These are phyloP conservation scores for Moxostoma hubbsi DNA, from an alignment of 2,797 vertebrate species.

Conservation along the genomic window DNA sequence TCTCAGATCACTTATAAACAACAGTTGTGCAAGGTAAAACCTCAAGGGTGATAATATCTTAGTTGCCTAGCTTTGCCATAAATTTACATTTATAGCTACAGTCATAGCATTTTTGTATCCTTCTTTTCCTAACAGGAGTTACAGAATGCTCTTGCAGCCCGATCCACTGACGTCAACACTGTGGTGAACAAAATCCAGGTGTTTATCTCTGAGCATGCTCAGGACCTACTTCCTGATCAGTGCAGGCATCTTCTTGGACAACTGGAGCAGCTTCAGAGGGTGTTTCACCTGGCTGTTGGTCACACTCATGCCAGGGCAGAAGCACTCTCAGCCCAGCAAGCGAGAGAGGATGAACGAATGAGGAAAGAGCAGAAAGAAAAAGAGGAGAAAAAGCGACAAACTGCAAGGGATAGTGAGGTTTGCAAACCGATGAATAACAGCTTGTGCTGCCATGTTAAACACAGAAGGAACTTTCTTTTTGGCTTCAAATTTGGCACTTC, in stretches of 20 bases:
- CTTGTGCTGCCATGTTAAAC: slow-evolving; percentile 7
- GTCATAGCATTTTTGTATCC: not conserved
- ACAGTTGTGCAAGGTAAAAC: slow-evolving; percentile 78
- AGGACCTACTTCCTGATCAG: slow-evolving; percentile 87
- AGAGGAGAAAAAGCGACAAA: slow-evolving; percentile 64
- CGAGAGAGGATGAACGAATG: slow-evolving; percentile 67
- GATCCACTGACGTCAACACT: slow-evolving; percentile 79
- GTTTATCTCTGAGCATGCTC: slow-evolving; percentile 90
- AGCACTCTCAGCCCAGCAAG: slow-evolving; percentile 77
- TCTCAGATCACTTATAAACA: slow-evolving; percentile 73
- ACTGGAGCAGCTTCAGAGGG: slow-evolving; percentile 87
- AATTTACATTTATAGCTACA: not conserved
- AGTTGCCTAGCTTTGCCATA: not conserved
- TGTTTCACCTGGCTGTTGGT: slow-evolving; percentile 82
- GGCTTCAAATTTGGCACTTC: not conserved
- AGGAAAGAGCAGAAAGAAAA: slow-evolving; percentile 64
- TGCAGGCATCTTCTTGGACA: slow-evolving; percentile 85
- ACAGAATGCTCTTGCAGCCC: slow-evolving; percentile 75
- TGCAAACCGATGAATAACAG: slow-evolving; percentile 65
- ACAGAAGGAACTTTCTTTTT: slow-evolving; percentile 5
- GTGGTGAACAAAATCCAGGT: slow-evolving; percentile 85
- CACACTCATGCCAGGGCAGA: slow-evolving; percentile 73
- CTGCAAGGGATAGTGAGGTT: slow-evolving; percentile 80
- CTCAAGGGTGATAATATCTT: not conserved
- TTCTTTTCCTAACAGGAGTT: slow-evolving; percentile 77